Evolutionary conservation across 2,888 invertebrate genomes (phyloP).

Genomic region (Clistopyga incitator): DNA sequence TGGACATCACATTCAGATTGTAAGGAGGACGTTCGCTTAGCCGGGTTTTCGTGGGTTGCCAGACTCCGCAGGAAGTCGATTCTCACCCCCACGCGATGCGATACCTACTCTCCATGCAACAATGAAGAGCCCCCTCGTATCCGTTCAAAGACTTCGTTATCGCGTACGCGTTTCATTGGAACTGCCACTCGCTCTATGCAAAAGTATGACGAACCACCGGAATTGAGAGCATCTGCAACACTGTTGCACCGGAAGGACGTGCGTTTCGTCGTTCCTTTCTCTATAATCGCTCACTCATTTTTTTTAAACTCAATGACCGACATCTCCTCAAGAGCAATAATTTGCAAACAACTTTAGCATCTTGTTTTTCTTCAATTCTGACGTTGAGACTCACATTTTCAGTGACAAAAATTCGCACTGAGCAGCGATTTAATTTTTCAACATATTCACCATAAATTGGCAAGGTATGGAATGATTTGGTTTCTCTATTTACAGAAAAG

Average conservation of each 20-base stretch:
- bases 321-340: neutral
- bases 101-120: constrained; percentile 63
- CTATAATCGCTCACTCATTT: constrained; percentile 6
- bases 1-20: neutral
- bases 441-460: no score
- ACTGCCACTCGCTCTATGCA: constrained; percentile 29
- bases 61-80: constrained; percentile 67
- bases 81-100: constrained; percentile 69
- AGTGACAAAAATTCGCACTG: no score
- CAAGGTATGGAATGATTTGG: no score
- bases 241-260: constrained; percentile 63
- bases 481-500: no score
- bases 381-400: no score
- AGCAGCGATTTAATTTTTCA: no score
- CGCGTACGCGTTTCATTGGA: constrained; percentile 48
- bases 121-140: constrained; percentile 70
- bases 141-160: constrained; percentile 70
- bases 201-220: constrained; percentile 52
- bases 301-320: constrained; percentile 14
- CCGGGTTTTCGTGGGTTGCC: constrained; percentile 51
- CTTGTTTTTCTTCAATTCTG: neutral
- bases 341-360: neutral
- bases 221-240: constrained; percentile 72
- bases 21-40: neutral
- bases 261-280: constrained; percentile 13